Evolutionary conservation across 2,113 vertebrate genomes (phyloP).

Genomic region (Aleadryas rufinucha): DNA sequence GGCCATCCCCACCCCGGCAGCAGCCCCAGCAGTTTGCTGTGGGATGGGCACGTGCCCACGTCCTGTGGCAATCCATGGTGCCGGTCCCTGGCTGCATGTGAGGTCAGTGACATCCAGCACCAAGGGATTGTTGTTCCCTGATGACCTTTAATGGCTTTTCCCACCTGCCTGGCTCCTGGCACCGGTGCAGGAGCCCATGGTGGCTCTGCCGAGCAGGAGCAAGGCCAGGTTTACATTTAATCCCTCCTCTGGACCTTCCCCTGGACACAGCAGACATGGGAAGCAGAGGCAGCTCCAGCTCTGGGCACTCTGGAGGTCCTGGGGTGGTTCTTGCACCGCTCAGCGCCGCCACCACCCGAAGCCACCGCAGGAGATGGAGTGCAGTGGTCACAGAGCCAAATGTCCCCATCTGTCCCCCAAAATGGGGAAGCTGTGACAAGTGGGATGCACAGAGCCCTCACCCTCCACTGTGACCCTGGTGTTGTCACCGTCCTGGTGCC

Average conservation of each 20-base stretch:
- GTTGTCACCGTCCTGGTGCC: not conserved
- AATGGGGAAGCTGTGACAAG: rapidly evolving
- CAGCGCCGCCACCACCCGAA: not conserved
- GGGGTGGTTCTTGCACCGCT: not conserved
- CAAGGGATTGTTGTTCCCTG: slow-evolving; percentile 38
- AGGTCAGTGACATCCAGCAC: slow-evolving; percentile 56
- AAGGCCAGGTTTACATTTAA: not conserved
- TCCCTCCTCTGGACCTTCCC: not conserved
- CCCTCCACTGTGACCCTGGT: rapidly evolving
- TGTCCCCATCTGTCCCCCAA: not conserved
- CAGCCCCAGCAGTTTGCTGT: not conserved
- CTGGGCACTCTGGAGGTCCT: not conserved
- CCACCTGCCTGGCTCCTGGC: slow-evolving; percentile 25
- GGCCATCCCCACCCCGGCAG: not conserved
- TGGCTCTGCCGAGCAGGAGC: not conserved
- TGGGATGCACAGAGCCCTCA: not conserved
- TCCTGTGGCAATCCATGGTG: not conserved
- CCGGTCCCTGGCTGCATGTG: not conserved
- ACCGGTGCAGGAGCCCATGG: not conserved
- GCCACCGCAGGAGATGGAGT: not conserved
- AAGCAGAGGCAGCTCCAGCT: not conserved
- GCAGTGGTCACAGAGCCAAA: rapidly evolving
- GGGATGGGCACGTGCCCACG: not conserved
- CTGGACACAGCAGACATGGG: not conserved
- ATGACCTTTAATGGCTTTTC: slow-evolving; percentile 47